Evolutionary conservation across 1,140 invertebrate species (phyloP), one percentile per base, ranked within the genome.

Genomic region (Aricia agestis): DNA sequence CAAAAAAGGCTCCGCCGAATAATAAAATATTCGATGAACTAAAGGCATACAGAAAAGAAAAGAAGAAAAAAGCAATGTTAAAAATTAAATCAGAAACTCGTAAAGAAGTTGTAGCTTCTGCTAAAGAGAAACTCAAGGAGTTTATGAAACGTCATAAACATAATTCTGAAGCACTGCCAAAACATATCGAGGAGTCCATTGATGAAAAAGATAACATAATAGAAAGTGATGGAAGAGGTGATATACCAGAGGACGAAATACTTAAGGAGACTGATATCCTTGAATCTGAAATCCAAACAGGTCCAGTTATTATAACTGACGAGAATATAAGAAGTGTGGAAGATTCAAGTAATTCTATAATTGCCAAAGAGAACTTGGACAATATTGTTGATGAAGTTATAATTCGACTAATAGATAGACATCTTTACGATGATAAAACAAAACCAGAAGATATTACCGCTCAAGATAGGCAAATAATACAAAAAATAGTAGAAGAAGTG

Each of bases 311-410:
- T 66, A 41, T 63, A 52, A 45, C 68, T 63, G 70, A 75, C 1
- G 63, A 59, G 59, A 70, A 11, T 45, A 65, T 10, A 18, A 65
- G 74, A 42, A 32, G 66, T 25, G 32, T 13, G 25, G 19, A n/a
- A 42, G 69, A 74, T 0, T 32, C 61, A 61, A 58, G 67, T 67
- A 58, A 68, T 67, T 61, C 31, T 11, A 72, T 70, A 32, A 83
- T 76, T 69, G 74, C 79, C 61, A 85, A 92, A 75, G 82, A 86
- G 75, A 90, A 88, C 69, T 79, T 92, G 67, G 84, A 92, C 69
- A 79, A 82, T n/a, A 92, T 92, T 67, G 89, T 92, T 4, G 92
- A 92, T 77, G 92, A 92, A 69, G 92, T 92, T 7, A 87, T 92
- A 57, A 77, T 73, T 66, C 88, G 90, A 77, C 77, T 92, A 58